Base-by-base conservation (phyloP, 2,113 vertebrate genomes). In the Eurypyga helias region DNA sequence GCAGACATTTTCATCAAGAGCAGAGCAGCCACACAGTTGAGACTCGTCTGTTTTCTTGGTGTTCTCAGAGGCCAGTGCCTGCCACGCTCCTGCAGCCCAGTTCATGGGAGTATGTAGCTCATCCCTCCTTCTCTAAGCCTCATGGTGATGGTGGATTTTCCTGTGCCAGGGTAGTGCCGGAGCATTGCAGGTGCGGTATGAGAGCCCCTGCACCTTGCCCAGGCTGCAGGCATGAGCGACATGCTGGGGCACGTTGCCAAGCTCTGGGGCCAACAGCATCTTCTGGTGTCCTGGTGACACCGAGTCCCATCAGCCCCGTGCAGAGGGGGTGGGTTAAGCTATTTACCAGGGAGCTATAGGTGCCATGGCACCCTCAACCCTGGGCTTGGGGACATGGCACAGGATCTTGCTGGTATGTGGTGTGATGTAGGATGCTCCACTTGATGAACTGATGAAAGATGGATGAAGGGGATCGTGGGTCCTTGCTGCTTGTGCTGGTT, bases 141-240 rank as follows among this genome's bases (percentile, higher is more conserved):
- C 46, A 2, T 1, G 0, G 5, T 0, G 7, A 34, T 3, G 8
- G 23, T 15, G 23, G 38, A 24, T 21, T 4, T 4, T 38, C 43
- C 62, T 66, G 31, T 55, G 41, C 33, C 57, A 28, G 43, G 38
- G 41, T 55, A 51, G 57, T 4, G 2, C 45, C 23, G 33, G 70
- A 64, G 26, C 17, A 5, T 29, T 4, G 14, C 24, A 19, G 36
- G 15, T 17, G 43, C 4, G 7, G 7, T 46, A 3, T 0, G 0
- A 60, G 71, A 64, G 16, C 19, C 33, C 45, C 61, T 20, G 48
- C 75, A 15, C n/a, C 29, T 55, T 2, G 0, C 7, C 9, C 64
- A 25, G 54, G 48, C 52, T n/a, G 85, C 34, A 25, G 82, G 54
- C 34, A 11, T 2, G 3, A 71, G 58, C 43, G 58, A 16, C 38